These are phyloP conservation scores for Thomomys bottae DNA, from an alignment of 2,113 vertebrate species.

Conservation along the genomic window DNA sequence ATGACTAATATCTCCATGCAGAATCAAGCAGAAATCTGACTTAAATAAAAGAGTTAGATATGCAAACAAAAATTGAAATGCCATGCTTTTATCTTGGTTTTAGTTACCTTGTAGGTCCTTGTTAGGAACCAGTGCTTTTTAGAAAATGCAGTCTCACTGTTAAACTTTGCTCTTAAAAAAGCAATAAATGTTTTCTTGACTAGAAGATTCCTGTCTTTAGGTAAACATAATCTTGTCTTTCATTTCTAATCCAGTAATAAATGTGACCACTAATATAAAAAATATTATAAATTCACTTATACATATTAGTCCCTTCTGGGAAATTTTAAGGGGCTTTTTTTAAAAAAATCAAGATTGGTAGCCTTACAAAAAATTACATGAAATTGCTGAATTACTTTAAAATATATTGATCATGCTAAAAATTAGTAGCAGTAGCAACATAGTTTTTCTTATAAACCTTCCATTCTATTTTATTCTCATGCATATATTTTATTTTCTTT, in stretches of 20 bases:
- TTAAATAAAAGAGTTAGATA: too few species aligned
- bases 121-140: too few species aligned
- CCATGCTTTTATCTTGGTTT: too few species aligned
- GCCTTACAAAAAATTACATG: constrained; percentile 26
- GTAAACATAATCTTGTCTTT: not conserved
- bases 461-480: constrained; percentile 53
- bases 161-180: not conserved
- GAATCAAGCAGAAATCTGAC: too few species aligned
- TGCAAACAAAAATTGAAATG: too few species aligned
- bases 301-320: not conserved
- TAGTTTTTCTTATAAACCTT: constrained; percentile 10
- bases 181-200: not conserved
- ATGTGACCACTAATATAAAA: constrained; percentile 22
- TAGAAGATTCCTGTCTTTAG: not conserved
- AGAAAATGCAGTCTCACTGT: too few species aligned
- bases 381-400: not conserved
- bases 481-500: constrained; percentile 48
- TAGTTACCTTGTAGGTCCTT: too few species aligned
- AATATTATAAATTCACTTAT: constrained; percentile 22
- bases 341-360: constrained; percentile 25
- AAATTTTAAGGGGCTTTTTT: constrained; percentile 39
- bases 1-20: too few species aligned
- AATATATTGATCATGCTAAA: constrained; percentile 56
- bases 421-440: not conserved
- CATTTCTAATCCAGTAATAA: constrained; percentile 22